These are phyloP conservation scores for Lasiurus borealis DNA, from an alignment of 2,113 vertebrate genomes.

Conservation along the genomic window DNA sequence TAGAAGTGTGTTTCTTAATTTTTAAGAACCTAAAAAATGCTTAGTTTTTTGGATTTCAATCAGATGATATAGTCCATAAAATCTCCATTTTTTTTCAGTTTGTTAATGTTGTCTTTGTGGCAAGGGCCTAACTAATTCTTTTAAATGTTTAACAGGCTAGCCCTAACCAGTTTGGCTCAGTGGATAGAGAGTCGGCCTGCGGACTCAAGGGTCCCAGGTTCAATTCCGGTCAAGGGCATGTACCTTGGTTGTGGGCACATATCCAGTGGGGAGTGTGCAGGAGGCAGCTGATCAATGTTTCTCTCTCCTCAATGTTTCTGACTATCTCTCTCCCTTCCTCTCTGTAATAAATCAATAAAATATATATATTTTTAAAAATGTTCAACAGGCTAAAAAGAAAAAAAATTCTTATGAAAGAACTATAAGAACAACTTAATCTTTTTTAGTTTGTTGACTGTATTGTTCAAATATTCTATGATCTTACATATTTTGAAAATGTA, in stretches of 20 bases:
- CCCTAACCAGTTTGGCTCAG: no score
- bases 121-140: constrained; percentile 40
- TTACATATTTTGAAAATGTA: constrained; percentile 24
- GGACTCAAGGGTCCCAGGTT: no score
- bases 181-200: no score
- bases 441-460: background rate
- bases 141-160: background rate
- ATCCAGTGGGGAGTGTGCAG: no score
- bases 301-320: no score
- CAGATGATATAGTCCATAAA: background rate
- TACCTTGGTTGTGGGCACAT: no score
- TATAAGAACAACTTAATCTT: background rate
- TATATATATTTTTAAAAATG: background rate
- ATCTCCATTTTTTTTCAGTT: background rate
- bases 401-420: background rate
- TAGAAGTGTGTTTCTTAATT: constrained; percentile 36
- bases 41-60: background rate
- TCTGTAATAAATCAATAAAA: no score
- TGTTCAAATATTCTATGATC: constrained; percentile 31
- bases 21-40: constrained; percentile 3
- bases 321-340: no score
- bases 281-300: no score
- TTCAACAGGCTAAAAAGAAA: background rate
- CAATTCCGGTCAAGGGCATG: no score
- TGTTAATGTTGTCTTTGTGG: constrained; percentile 22